A percentile compares a stretch with the other conserved stretches of the same genome.
phyloP scores from a whole-genome alignment of 2,888 invertebrate genomes.

The Halocaridina rubra region DNA sequence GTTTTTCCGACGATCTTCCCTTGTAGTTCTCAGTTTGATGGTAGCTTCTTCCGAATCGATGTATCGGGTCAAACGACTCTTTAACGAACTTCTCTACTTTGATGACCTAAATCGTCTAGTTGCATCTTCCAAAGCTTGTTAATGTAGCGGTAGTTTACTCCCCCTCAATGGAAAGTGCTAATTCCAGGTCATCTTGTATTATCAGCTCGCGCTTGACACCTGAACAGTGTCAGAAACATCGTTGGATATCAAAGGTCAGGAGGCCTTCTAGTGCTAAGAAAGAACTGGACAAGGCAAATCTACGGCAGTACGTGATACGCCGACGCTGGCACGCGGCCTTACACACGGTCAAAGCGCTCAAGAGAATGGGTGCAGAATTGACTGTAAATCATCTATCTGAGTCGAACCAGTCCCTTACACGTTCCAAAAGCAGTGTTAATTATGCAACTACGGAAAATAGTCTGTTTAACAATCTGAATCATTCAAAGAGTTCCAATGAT shows the following conservation, averaged over 20 bases:
- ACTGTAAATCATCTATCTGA: not conserved
- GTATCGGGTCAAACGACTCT: too few species aligned
- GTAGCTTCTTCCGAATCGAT: too few species aligned
- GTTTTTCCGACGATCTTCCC: not conserved
- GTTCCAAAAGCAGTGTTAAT: not conserved
- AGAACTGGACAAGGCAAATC: slow-evolving; percentile 79
- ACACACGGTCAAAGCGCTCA: slow-evolving; percentile 86
- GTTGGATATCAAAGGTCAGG: slow-evolving; percentile 75
- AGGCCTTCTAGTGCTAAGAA: not conserved
- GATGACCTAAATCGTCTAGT: too few species aligned
- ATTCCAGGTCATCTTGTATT: not conserved
- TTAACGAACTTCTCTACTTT: too few species aligned
- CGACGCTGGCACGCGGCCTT: slow-evolving; percentile 91
- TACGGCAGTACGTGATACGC: slow-evolving; percentile 89
- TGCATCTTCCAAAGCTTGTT: not conserved
- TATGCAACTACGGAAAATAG: not conserved
- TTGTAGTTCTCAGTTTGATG: too few species aligned
- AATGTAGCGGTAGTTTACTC: not conserved
- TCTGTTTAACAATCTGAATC: not conserved
- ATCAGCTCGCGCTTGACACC: slow-evolving; percentile 84
- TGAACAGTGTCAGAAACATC: slow-evolving; percentile 84
- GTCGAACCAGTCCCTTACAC: not conserved
- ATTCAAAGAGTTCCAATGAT: not conserved
- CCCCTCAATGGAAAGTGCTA: not conserved
- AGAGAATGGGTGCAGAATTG: slow-evolving; percentile 83